A percentile compares a stretch with the other conserved stretches of the same genome.
Evolutionary conservation across 2,113 vertebrate genomes (phyloP).

Genomic region (Morone saxatilis): DNA sequence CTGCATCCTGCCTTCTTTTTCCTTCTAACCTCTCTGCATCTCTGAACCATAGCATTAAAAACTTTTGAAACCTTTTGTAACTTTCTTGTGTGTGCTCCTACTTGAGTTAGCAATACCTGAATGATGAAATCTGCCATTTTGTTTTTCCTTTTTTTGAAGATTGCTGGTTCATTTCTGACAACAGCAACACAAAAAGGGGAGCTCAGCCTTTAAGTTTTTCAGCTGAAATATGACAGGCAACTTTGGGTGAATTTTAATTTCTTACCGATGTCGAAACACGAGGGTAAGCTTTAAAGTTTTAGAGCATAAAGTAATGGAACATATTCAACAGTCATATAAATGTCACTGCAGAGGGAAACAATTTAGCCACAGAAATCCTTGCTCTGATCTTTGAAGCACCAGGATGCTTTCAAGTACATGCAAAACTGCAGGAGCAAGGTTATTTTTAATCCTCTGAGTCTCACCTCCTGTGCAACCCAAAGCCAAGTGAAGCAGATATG

Average conservation of each 20-base stretch:
- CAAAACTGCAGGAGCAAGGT: conserved; percentile 8
- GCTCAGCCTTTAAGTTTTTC: neutral
- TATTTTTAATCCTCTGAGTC: conserved; percentile 41
- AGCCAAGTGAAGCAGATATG: conserved; percentile 27
- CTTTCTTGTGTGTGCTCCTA: neutral
- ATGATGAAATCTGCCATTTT: neutral
- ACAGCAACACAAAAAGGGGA: neutral
- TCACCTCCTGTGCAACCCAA: conserved; percentile 10
- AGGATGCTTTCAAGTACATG: conserved; percentile 4
- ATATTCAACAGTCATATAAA: neutral
- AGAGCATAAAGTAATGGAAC: neutral
- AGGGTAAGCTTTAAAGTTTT: neutral
- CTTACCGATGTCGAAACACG: neutral
- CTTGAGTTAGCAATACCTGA: neutral
- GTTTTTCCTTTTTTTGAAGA: neutral
- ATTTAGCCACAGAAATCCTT: conserved; percentile 5
- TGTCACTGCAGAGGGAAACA: neutral
- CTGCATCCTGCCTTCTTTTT: conserved; percentile 8
- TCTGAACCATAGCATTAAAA: neutral
- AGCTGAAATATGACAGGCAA: neutral
- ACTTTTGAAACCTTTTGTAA: neutral
- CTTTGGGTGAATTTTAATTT: neutral
- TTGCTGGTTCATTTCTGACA: neutral
- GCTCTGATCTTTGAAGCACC: conserved; percentile 13
- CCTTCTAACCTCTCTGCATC: neutral